These are phyloP conservation scores for Tragelaphus eurycerus DNA, from an alignment of 2,797 vertebrate species.

Conservation along the genomic window DNA sequence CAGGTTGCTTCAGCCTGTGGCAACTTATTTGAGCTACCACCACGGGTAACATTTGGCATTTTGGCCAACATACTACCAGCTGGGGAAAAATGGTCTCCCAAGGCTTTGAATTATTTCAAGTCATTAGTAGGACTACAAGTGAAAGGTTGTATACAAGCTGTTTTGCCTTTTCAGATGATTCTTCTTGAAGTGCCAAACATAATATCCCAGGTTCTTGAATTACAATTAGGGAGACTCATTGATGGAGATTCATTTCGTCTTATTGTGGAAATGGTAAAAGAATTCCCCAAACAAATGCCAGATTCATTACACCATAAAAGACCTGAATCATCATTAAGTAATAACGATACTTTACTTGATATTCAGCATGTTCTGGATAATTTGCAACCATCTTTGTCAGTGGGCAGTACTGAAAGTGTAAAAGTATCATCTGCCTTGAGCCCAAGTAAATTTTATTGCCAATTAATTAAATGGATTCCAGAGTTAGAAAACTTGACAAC, in stretches of 20 bases:
- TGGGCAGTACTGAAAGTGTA: conserved; percentile 84
- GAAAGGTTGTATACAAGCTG: conserved; percentile 87
- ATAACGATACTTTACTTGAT: conserved; percentile 71
- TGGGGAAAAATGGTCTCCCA: conserved; percentile 82
- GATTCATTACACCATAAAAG: conserved; percentile 83
- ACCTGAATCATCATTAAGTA: conserved; percentile 78
- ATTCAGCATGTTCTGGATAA: conserved; percentile 84
- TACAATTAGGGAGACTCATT: conserved; percentile 87
- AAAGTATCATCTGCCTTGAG: conserved; percentile 88
- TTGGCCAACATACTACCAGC: conserved; percentile 91
- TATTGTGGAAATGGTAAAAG: conserved; percentile 88
- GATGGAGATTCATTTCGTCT: conserved; percentile 91
- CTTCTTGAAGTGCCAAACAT: conserved; percentile 91
- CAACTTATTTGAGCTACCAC: conserved; percentile 89
- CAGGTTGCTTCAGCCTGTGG: conserved; percentile 86
- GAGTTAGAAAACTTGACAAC: conserved; percentile 87
- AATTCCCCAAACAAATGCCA: conserved; percentile 82
- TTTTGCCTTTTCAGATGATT: conserved; percentile 87
- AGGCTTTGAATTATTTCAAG: conserved; percentile 88
- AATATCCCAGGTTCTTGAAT: conserved; percentile 84
- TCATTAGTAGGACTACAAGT: conserved; percentile 86
- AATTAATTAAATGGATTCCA: conserved; percentile 82
- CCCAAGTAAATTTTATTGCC: conserved; percentile 90
- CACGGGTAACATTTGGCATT: conserved; percentile 90
- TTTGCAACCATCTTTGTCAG: conserved; percentile 82